These are phyloP conservation scores for Hippopotamyrus pictus DNA, from an alignment of 2,797 vertebrate genomes.

Conservation along the genomic window DNA sequence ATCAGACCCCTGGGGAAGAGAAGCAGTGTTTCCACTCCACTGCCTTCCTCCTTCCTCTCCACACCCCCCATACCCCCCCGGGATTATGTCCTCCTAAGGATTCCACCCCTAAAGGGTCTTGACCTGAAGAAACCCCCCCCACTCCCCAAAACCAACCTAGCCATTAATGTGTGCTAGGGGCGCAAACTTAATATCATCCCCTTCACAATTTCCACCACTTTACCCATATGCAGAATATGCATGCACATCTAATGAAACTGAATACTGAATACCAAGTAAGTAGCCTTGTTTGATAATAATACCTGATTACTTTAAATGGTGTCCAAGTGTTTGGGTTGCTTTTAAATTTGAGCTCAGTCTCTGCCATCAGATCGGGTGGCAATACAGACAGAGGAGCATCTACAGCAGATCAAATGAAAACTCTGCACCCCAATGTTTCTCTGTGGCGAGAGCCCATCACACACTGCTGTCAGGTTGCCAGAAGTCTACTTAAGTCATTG, in stretches of 20 bases:
- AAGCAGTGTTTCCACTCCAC: constrained; percentile 15
- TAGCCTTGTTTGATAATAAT: background rate
- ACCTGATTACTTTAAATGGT: background rate
- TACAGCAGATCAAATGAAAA: background rate
- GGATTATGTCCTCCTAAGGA: constrained; percentile 11
- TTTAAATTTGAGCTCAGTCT: background rate
- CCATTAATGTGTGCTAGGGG: background rate
- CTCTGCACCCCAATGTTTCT: background rate
- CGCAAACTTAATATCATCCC: background rate
- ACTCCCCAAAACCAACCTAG: background rate
- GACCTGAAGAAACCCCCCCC: background rate
- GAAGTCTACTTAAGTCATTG: constrained; percentile 29
- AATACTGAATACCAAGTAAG: background rate
- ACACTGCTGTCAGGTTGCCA: constrained; percentile 15
- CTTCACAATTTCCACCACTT: background rate
- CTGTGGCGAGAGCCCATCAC: constrained; percentile 2
- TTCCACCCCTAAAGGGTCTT: background rate
- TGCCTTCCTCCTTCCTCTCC: background rate
- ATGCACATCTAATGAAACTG: background rate
- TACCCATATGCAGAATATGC: background rate
- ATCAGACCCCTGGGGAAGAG: constrained; percentile 22
- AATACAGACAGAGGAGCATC: background rate
- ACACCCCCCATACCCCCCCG: background rate
- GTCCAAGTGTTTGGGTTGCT: background rate
- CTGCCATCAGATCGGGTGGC: background rate